Evolutionary conservation across 2,113 vertebrate species (phyloP).

Genomic region (Muscicapa adusta): DNA sequence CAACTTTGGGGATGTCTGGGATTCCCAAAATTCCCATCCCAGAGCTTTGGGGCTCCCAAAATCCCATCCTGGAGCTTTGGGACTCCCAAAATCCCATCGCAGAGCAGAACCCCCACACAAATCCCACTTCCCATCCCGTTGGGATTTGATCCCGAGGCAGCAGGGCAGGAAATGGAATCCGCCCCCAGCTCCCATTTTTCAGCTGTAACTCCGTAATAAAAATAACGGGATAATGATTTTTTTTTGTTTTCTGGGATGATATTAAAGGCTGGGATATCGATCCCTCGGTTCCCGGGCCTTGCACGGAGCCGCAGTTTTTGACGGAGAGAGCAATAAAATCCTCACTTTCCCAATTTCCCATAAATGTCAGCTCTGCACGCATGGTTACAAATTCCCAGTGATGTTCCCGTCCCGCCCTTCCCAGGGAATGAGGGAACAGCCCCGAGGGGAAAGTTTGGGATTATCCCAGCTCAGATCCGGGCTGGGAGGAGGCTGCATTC

Average conservation of each 20-base stretch:
- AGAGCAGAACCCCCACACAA: neutral
- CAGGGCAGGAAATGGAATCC: constrained; percentile 52
- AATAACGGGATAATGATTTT: constrained; percentile 79
- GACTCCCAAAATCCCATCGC: neutral
- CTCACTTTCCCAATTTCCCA: constrained; percentile 68
- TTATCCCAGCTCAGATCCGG: fast-evolving
- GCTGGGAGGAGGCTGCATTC: neutral
- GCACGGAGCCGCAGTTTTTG: constrained; percentile 73
- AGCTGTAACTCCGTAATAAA: constrained; percentile 66
- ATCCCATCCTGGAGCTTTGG: fast-evolving
- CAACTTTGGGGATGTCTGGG: no score
- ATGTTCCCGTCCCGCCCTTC: neutral
- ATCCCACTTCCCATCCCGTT: neutral
- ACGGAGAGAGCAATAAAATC: constrained; percentile 76
- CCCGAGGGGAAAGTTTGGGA: neutral
- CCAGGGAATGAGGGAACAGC: neutral
- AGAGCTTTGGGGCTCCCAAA: neutral
- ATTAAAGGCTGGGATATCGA: constrained; percentile 73
- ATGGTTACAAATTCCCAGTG: constrained; percentile 53
- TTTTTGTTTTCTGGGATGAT: constrained; percentile 16
- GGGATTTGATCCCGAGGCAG: neutral
- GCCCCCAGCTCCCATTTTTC: constrained; percentile 62
- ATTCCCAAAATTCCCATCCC: neutral
- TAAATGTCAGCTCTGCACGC: constrained; percentile 70
- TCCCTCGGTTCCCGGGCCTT: constrained; percentile 69